Base-by-base conservation (phyloP, 2,113 vertebrate species). In the Leptodactylus fuscus region DNA sequence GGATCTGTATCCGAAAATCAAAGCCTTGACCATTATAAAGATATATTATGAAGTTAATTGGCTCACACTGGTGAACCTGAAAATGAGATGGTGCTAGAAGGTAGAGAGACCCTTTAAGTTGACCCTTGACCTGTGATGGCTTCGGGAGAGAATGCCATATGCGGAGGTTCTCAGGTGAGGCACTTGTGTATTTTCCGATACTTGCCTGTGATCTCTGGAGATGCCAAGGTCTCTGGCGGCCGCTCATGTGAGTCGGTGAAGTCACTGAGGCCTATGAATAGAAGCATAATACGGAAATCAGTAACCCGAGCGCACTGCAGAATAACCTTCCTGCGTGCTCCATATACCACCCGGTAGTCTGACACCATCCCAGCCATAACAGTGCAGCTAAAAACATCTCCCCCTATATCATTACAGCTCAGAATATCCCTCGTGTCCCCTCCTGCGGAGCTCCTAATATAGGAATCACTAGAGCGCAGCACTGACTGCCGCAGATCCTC, bases 161-260 rank as follows among this genome's bases (percentile, higher is more conserved):
- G 70, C 22, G 15, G 10, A 27, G 44, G n/a, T 10, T 41, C 20
- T 20, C 22, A 38, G 29, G 71, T 77, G 73, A 55, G 15, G 29
- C 55, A 32, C 24, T 38, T 77, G 44, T 46, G 73, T 73, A 38
- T 44, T 69, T 78, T 85, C 82, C 70, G n/a, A 22, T 22, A 29
- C 70, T 55, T 62, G 16, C 69, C 41, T 49, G 27, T 69, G 73
- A 85, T 67, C 74, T 65, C 60, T 20, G 18, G 34, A 62, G 29
- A 51, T n/a, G 29, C 38, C 58, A 85, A 79, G 71, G 83, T 79
- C 75, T 79, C 27, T 16, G 48, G 0, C 29, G 60, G 74, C 27
- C 60, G 24, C 29, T 78, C 83, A 85, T 85, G 75, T 85, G 83
- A 77, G 27, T 10, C 29, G 18, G 71, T 62, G 82, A 78, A 70